Evolutionary conservation across 2,113 vertebrate species (phyloP).

Genomic region (Mormoops blainvillei): DNA sequence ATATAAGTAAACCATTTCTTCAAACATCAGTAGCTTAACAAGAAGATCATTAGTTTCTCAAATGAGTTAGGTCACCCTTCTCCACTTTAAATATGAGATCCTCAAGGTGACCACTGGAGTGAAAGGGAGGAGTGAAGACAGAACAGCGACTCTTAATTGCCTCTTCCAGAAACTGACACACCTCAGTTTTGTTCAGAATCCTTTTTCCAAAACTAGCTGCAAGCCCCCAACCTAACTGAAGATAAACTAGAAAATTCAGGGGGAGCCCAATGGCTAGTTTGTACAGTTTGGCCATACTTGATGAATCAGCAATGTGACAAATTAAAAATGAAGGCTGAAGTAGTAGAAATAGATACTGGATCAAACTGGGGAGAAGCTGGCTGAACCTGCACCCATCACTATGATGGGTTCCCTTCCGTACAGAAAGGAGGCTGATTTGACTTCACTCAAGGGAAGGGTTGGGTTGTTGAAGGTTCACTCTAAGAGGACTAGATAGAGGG

Average conservation of each 20-base stretch:
- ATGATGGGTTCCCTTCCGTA: too few relatives aligned
- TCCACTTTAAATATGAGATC: background rate
- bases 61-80: background rate
- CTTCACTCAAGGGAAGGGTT: background rate
- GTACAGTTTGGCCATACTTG: background rate
- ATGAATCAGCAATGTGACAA: background rate
- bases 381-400: too few relatives aligned
- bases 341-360: background rate
- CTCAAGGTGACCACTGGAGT: background rate
- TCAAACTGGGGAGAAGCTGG: background rate
- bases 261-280: too few relatives aligned
- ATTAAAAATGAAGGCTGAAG: background rate
- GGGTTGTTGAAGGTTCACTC: background rate
- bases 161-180: background rate
- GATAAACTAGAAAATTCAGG: background rate
- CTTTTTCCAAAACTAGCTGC: background rate
- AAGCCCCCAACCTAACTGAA: background rate
- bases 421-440: background rate
- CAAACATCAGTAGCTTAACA: background rate
- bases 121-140: background rate
- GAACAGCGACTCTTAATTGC: background rate
- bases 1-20: background rate
- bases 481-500: background rate
- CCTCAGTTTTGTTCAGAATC: background rate
- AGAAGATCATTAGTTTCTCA: background rate